A percentile compares a stretch with the other conserved stretches of the same genome.
Conservation (phyloP, 2,888 invertebrate genomes). For the Drosophila niveifrons region DNA sequence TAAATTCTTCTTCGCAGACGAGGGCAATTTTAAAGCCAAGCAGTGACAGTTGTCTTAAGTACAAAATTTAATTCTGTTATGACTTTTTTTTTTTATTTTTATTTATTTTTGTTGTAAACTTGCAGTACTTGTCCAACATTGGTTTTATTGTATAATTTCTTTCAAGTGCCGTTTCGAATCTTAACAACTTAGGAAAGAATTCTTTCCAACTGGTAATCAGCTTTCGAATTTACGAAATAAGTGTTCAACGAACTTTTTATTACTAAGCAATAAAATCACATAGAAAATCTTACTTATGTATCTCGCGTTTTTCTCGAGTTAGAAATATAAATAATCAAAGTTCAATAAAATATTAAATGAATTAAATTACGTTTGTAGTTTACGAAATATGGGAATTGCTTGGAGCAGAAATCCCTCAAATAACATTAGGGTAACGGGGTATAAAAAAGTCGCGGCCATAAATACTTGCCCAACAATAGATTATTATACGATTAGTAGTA, state of each 20-base stretch:
- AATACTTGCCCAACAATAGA: constrained; percentile 2
- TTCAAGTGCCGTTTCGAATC: constrained; percentile 1
- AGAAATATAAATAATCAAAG: too few species aligned
- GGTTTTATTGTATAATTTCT: constrained; percentile 2
- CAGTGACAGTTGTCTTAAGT: neutral
- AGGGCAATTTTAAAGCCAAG: neutral
- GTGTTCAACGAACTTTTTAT: constrained; percentile 1
- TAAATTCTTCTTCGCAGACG: neutral
- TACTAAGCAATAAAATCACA: too few species aligned
- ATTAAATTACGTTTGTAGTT: too few species aligned
- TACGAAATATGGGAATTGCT: too few species aligned
- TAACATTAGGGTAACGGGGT: neutral
- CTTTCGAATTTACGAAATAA: constrained; percentile 1
- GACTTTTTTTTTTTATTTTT: neutral
- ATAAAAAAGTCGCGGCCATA: neutral
- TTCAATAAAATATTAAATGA: too few species aligned
- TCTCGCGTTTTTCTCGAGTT: too few species aligned
- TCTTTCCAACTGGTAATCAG: neutral
- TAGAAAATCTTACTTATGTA: too few species aligned
- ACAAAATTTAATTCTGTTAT: constrained; percentile 1
- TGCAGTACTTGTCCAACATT: neutral
- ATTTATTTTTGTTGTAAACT: too few species aligned
- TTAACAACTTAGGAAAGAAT: neutral
- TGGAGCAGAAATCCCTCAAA: neutral
- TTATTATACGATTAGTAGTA: constrained; percentile 2